A percentile compares a stretch with the other conserved stretches of the same genome.
Evolutionary conservation across 2,888 invertebrate genomes (phyloP).

Genomic region (Argynnis bischoffii): DNA sequence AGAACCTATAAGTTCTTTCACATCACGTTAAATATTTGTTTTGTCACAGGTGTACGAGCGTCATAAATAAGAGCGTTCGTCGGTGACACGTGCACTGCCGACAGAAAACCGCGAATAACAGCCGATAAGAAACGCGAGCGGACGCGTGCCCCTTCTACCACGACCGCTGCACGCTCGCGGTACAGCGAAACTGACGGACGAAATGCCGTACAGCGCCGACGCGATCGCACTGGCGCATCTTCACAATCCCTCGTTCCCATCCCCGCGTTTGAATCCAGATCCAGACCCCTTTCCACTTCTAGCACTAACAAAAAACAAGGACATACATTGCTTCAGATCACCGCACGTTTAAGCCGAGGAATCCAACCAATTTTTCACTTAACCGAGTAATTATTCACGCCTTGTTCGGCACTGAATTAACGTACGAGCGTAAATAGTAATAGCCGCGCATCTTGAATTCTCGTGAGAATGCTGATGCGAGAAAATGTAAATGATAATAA

Average conservation of each 20-base stretch:
- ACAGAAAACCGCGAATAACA: conserved; percentile 73
- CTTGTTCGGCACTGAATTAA: conserved; percentile 70
- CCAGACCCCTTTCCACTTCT: conserved; percentile 36
- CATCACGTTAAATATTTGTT: conserved; percentile 73
- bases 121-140: conserved; percentile 55
- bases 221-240: conserved; percentile 50
- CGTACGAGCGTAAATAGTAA: conserved; percentile 58
- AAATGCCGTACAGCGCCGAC: conserved; percentile 45
- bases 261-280: conserved; percentile 46
- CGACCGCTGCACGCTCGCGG: conserved; percentile 72
- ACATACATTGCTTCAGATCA: conserved; percentile 46
- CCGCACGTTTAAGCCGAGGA: conserved; percentile 53
- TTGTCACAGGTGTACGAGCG: conserved; percentile 71
- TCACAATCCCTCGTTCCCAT: conserved; percentile 61
- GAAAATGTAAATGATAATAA: conserved; percentile 43
- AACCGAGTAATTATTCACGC: conserved; percentile 69
- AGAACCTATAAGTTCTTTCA: conserved; percentile 68
- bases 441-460: conserved; percentile 47
- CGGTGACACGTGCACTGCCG: conserved; percentile 74
- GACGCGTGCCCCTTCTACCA: conserved; percentile 44
- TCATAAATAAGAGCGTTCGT: conserved; percentile 57
- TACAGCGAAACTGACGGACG: conserved; percentile 70
- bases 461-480: conserved; percentile 55
- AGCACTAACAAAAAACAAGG: conserved; percentile 49
- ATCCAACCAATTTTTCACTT: conserved; percentile 68